Percentiles rank a stretch among this genome's conserved stretches.
Evolutionary conservation across 2,797 vertebrate genomes (phyloP).

Genomic region (Darevskia mixta): DNA sequence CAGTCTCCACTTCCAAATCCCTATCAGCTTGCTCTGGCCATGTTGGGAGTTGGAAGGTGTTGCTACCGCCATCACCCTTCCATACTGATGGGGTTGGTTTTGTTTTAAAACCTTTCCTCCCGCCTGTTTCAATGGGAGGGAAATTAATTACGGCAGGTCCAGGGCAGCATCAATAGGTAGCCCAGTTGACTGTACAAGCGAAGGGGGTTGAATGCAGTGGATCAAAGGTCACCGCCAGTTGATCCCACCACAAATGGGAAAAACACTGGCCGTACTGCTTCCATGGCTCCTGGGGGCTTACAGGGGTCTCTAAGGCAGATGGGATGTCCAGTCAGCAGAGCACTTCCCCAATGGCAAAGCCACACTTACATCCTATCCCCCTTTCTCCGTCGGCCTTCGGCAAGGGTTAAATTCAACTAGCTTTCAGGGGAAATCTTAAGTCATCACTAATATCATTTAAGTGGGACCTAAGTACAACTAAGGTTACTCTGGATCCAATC

Average conservation of each 20-base stretch:
- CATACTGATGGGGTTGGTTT: no score
- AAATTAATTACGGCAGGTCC: no score
- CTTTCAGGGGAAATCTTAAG: background rate
- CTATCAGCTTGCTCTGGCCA: background rate
- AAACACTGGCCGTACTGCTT: no score
- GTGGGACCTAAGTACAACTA: background rate
- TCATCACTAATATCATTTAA: background rate
- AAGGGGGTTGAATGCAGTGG: no score
- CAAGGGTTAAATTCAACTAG: no score
- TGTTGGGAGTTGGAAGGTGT: background rate
- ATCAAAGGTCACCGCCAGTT: no score
- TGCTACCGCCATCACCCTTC: background rate
- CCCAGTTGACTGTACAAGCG: no score
- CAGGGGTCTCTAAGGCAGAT: background rate
- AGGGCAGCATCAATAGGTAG: no score
- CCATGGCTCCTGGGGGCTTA: background rate
- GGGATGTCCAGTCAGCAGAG: background rate
- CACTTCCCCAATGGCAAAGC: background rate
- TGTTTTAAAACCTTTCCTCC: no score
- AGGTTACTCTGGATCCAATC: background rate
- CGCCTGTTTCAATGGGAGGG: no score
- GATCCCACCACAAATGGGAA: no score
- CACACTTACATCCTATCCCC: background rate
- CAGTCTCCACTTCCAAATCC: background rate
- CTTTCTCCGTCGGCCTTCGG: background rate